phyloP scores from a whole-genome alignment of 2,113 vertebrate species.

The Clarias batrachus region DNA sequence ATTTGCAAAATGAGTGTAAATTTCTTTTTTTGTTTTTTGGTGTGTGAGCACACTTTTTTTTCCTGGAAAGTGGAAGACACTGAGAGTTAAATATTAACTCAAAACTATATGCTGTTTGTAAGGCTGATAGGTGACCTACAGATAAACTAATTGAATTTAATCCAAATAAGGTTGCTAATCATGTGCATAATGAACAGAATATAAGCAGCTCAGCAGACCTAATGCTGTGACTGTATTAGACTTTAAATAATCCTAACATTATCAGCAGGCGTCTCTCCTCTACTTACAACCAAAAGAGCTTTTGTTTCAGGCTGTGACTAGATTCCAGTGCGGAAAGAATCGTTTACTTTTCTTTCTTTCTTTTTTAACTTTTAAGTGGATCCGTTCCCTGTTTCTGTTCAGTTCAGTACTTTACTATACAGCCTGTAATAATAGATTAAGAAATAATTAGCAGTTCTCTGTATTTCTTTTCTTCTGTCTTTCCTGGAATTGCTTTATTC shows the following conservation, averaged over 20 bases:
- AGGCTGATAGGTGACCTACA: slow-evolving; percentile 18
- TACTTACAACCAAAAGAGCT: not conserved
- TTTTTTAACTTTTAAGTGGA: not conserved
- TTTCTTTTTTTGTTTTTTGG: not conserved
- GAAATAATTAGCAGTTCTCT: not conserved
- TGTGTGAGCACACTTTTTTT: not conserved
- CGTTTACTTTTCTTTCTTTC: not conserved
- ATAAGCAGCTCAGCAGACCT: slow-evolving; percentile 22
- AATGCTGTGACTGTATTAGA: slow-evolving; percentile 24
- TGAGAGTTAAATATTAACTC: not conserved
- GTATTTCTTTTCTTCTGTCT: not conserved
- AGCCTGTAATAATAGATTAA: not conserved
- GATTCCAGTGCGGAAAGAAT: not conserved
- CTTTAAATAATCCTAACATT: slow-evolving; percentile 27
- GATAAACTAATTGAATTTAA: slow-evolving; percentile 33
- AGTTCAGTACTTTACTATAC: not conserved
- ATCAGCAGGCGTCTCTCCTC: not conserved
- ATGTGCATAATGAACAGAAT: slow-evolving; percentile 29
- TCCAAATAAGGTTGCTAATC: slow-evolving; percentile 30
- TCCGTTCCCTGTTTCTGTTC: not conserved
- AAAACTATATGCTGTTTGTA: slow-evolving; percentile 21
- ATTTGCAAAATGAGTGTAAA: not conserved
- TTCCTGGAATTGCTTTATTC: not conserved
- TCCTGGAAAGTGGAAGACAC: not conserved
- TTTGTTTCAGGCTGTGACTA: not conserved